Evolutionary conservation across 2,888 invertebrate species (phyloP), one percentile per base, ranked within the genome.

Genomic region (Polyommatus icarus): DNA sequence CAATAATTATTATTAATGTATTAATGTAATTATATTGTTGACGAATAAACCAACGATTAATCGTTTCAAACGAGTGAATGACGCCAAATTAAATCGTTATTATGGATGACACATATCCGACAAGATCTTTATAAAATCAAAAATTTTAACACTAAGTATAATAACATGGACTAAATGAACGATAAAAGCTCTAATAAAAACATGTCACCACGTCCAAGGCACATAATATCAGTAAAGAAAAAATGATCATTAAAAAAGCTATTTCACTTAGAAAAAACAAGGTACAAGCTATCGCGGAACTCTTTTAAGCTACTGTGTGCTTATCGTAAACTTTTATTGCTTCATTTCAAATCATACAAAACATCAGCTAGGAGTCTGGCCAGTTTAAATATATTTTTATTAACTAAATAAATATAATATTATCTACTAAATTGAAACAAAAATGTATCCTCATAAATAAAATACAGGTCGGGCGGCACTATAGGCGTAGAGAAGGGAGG

Each of bases 371-470:
- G 59, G 67, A 78, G 61, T 75, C 78, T 75, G 59, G 75, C 67
- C 61, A 29, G 61, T 78, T 76, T 46, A 40, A 67, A 73, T 73
- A 82, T 83, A 82, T 80, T 83, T 87, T 86, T 86, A 86, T 87
- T 87, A 82, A 85, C 88, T 93, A 93, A 93, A 93, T 93, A 93
- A 93, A 93, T 93, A 93, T 87, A 92, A 75, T 75, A 75, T 75
- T 75, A 75, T 84, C 86, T 88, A 90, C 90, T 90, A 91, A 82
- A 84, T 87, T 83, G 83, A 88, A 88, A 87, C 84, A 85, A 86
- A 61, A 84, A 84, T 82, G 83, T 84, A 82, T 85, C 84, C 82
- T 84, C 86, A 85, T 85, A 87, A 87, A 78, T 86, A 86, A 86
- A 83, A 83, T 85, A 83, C 84, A 84, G 87, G 85, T 67, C 87